These are phyloP conservation scores for Noctua pronuba DNA, from an alignment of 2,888 invertebrate species.

Conservation along the genomic window DNA sequence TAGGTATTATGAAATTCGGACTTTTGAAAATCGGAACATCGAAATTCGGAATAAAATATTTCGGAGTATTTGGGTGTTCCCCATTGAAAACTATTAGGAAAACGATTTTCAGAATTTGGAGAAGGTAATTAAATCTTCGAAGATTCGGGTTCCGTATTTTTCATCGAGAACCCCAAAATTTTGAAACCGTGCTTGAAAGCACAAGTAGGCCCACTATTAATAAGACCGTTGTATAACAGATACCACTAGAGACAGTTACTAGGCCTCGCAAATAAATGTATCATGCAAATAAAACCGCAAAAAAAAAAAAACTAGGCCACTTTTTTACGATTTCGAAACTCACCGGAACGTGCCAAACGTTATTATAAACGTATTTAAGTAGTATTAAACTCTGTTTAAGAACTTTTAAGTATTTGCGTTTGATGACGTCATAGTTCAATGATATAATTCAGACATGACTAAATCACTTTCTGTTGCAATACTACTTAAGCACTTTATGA, in stretches of 20 bases:
- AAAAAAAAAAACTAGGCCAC: constrained; percentile 11
- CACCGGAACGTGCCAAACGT: too few relatives aligned
- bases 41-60: too few relatives aligned
- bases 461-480: not conserved
- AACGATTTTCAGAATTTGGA: not conserved
- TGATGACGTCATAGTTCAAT: not conserved
- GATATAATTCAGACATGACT: not conserved
- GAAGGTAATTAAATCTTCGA: not conserved
- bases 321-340: constrained; percentile 22
- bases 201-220: constrained; percentile 54
- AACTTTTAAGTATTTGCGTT: not conserved
- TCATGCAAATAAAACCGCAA: constrained; percentile 27
- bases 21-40: too few relatives aligned
- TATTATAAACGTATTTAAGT: not conserved
- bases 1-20: too few relatives aligned
- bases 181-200: constrained; percentile 39
- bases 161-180: constrained; percentile 31
- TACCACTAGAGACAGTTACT: constrained; percentile 13
- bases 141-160: not conserved
- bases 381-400: not conserved
- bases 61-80: too few relatives aligned
- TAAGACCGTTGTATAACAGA: constrained; percentile 51
- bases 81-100: not conserved
- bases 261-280: constrained; percentile 26
- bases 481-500: not conserved